Evolutionary conservation across 2,113 vertebrate genomes (phyloP).

Genomic region (Lathamus discolor): DNA sequence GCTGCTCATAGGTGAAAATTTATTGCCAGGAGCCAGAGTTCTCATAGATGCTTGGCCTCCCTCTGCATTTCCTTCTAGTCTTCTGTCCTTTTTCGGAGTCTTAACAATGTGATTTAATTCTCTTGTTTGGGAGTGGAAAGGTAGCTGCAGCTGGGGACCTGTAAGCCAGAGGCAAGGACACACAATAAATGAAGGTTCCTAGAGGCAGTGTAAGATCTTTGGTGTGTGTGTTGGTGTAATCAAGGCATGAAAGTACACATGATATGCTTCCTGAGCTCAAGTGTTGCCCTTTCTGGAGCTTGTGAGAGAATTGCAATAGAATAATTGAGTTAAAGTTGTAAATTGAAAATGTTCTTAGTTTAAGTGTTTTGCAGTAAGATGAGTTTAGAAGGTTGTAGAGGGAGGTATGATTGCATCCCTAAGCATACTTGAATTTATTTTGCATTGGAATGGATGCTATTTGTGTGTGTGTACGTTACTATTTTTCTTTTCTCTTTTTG

Average conservation of each 20-base stretch:
- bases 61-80: neutral
- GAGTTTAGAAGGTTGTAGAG: neutral
- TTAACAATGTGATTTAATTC: neutral
- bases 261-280: neutral
- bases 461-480: accelerated
- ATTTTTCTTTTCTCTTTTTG: neutral
- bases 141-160: neutral
- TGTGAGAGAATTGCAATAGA: neutral
- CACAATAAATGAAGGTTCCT: neutral
- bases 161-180: neutral
- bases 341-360: neutral
- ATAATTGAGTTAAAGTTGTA: neutral
- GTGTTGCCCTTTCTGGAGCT: neutral
- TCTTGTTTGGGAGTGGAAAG: neutral
- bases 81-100: neutral
- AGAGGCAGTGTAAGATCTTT: neutral
- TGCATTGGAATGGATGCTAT: neutral
- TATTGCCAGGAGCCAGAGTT: neutral
- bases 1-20: neutral
- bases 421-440: neutral
- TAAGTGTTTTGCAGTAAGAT: neutral
- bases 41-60: neutral
- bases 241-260: neutral
- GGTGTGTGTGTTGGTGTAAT: neutral
- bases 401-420: neutral